Evolutionary conservation across 2,797 vertebrate genomes (phyloP).

Genomic region (Enteromius viviparus): DNA sequence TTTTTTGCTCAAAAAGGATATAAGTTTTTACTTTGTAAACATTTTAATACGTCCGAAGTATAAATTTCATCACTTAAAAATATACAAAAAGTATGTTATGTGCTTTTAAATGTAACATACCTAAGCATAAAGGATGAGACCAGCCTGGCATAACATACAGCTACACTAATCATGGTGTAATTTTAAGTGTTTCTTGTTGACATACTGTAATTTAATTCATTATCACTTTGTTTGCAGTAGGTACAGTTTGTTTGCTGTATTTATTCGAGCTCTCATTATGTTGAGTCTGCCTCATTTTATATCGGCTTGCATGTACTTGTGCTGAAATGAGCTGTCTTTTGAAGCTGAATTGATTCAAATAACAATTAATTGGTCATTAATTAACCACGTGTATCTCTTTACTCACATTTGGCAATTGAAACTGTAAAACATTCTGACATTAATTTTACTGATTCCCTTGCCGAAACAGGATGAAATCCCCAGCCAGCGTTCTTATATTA

Average conservation of each 20-base stretch:
- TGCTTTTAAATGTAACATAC: no score
- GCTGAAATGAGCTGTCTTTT: not conserved
- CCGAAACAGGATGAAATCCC: slow-evolving; percentile 30
- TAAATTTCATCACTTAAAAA: no score
- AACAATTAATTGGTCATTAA: not conserved
- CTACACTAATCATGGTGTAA: not conserved
- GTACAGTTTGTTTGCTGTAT: no score
- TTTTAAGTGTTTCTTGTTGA: not conserved
- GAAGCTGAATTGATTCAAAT: not conserved
- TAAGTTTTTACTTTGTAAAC: no score
- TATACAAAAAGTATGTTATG: no score
- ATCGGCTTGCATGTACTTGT: not conserved
- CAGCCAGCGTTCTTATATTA: slow-evolving; percentile 4
- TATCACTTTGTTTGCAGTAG: not conserved
- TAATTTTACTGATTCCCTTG: slow-evolving; percentile 24
- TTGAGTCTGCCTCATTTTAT: not conserved
- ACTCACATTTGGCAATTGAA: not conserved
- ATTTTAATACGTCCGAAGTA: no score
- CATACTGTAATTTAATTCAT: not conserved
- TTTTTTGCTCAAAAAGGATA: no score
- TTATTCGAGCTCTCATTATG: no score
- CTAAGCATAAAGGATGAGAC: no score
- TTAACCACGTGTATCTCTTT: not conserved
- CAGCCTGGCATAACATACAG: not conserved
- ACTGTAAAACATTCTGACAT: slow-evolving; percentile 6